A percentile compares a stretch with the other conserved stretches of the same genome.
phyloP scores from a whole-genome alignment of 2,113 vertebrate genomes.

The Ciconia stormi region DNA sequence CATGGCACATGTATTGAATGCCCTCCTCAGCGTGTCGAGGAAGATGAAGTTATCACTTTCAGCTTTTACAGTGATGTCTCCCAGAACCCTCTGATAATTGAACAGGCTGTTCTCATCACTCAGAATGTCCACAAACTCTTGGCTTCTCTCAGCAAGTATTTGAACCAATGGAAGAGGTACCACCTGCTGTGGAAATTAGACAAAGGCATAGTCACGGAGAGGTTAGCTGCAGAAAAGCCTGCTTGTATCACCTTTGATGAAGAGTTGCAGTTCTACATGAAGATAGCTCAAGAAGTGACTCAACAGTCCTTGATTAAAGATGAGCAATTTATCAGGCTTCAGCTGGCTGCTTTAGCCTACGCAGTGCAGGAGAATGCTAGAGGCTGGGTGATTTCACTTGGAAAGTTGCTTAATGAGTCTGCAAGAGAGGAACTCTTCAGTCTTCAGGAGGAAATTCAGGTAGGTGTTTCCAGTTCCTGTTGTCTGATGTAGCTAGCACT shows the following conservation, averaged over 20 bases:
- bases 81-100: conserved; percentile 79
- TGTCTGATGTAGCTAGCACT: neutral
- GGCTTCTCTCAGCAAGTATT: conserved; percentile 71
- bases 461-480: conserved; percentile 20
- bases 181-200: conserved; percentile 87
- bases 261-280: conserved; percentile 83
- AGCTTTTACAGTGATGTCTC: conserved; percentile 86
- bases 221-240: conserved; percentile 83
- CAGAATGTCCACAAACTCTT: conserved; percentile 83
- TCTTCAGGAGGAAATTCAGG: conserved; percentile 82
- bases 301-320: conserved; percentile 77
- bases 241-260: conserved; percentile 84
- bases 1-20: conserved; percentile 88
- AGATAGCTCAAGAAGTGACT: conserved; percentile 76
- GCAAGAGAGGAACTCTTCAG: conserved; percentile 80
- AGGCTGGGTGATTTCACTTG: conserved; percentile 84
- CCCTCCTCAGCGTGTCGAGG: conserved; percentile 77
- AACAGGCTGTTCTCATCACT: conserved; percentile 76
- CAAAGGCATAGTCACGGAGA: conserved; percentile 80
- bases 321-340: conserved; percentile 82
- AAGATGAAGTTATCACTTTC: conserved; percentile 76
- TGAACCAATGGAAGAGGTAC: conserved; percentile 86
- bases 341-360: conserved; percentile 79
- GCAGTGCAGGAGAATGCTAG: conserved; percentile 79
- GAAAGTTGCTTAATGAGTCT: conserved; percentile 84